Evolutionary conservation across 2,888 invertebrate species (phyloP).

Genomic region (Machimus atricapillus): DNA sequence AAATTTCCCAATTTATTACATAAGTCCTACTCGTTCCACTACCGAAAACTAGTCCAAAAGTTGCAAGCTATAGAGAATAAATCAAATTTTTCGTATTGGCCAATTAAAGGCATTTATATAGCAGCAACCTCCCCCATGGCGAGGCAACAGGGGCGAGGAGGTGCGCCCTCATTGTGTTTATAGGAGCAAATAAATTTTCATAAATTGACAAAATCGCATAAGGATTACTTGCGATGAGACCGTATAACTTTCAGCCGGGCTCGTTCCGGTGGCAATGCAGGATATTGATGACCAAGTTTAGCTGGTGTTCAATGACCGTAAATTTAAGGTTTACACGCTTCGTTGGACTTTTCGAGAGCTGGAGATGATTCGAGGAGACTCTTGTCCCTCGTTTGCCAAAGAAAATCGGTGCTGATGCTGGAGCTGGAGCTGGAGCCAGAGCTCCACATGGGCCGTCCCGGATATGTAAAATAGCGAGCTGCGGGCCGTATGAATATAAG

Average conservation of each 20-base stretch:
- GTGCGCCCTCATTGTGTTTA: background rate
- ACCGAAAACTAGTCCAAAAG: background rate
- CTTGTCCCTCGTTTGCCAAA: background rate
- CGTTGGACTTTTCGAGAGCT: slow-evolving; percentile 36
- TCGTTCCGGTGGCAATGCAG: slow-evolving; percentile 21
- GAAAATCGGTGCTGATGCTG: background rate
- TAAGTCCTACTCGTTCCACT: background rate
- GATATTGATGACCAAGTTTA: slow-evolving; percentile 45
- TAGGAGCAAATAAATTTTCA: slow-evolving; percentile 14
- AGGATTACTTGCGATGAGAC: slow-evolving; percentile 18
- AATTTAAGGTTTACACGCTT: slow-evolving; percentile 45
- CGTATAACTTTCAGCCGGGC: slow-evolving; percentile 12
- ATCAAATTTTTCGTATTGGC: background rate
- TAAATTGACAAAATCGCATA: slow-evolving; percentile 24
- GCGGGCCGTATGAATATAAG: background rate
- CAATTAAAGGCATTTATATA: background rate
- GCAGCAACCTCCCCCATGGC: background rate
- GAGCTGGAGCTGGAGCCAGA: no score
- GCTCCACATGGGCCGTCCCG: background rate
- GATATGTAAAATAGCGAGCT: slow-evolving; percentile 13
- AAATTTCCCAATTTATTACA: background rate
- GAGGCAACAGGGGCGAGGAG: background rate
- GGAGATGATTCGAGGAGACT: slow-evolving; percentile 1
- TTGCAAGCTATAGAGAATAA: background rate
- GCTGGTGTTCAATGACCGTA: slow-evolving; percentile 45